Evolutionary conservation across 2,888 invertebrate genomes (phyloP).

Genomic region (Drosophila mimica): DNA sequence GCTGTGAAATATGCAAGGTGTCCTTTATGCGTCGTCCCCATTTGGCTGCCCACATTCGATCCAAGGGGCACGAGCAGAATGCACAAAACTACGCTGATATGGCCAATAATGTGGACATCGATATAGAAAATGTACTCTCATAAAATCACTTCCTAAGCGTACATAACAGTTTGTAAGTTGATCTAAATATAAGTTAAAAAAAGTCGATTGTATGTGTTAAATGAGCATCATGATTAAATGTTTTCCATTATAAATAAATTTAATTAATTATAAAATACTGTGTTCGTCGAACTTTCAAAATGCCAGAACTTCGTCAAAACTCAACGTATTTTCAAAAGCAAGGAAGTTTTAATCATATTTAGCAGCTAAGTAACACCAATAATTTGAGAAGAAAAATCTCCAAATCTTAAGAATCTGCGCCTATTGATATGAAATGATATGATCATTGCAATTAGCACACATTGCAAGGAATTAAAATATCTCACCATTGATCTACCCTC

Average conservation of each 20-base stretch:
- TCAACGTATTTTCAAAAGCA: too few relatives aligned
- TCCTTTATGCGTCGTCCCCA: conserved; percentile 68
- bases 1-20: conserved; percentile 66
- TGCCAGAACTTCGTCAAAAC: too few relatives aligned
- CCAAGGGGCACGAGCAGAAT: conserved; percentile 63
- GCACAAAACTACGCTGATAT: conserved; percentile 19
- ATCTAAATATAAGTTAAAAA: neutral
- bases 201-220: neutral
- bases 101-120: conserved; percentile 23
- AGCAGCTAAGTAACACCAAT: conserved; percentile 1
- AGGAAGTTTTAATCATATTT: too few relatives aligned
- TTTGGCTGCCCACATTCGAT: conserved; percentile 59
- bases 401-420: conserved; percentile 27
- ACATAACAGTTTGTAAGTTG: neutral
- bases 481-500: conserved; percentile 21
- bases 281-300: too few relatives aligned
- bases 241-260: neutral
- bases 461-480: conserved; percentile 19
- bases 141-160: neutral
- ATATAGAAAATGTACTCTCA: conserved; percentile 30
- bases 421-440: conserved; percentile 13
- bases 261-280: too few relatives aligned
- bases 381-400: conserved; percentile 9
- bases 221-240: neutral
- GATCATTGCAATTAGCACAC: conserved; percentile 23